phyloP scores from a whole-genome alignment of 2,113 vertebrate species.

The Pionites leucogaster region DNA sequence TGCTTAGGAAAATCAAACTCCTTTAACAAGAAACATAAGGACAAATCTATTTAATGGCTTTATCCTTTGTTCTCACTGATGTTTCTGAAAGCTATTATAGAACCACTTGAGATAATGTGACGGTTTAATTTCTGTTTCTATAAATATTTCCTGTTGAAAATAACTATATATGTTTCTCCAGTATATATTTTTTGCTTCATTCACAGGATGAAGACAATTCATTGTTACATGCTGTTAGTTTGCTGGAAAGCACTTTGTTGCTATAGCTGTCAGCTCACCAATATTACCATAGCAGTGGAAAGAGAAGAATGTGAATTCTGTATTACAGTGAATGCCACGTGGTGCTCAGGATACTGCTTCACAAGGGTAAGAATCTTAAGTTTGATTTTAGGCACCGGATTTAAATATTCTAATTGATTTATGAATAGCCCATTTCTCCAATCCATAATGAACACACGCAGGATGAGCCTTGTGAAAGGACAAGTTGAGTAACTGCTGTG shows the following conservation, averaged over 20 bases:
- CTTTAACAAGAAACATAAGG: neutral
- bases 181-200: neutral
- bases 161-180: neutral
- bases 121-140: neutral
- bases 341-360: conserved; percentile 86
- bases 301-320: conserved; percentile 83
- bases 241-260: conserved; percentile 77
- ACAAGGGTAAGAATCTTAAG: conserved; percentile 76
- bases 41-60: neutral
- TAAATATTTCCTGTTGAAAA: neutral
- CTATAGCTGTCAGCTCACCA: conserved; percentile 78
- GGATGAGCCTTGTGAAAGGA: neutral
- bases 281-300: conserved; percentile 83
- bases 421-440: neutral
- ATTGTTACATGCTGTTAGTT: conserved; percentile 76
- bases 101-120: neutral
- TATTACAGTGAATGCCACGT: conserved; percentile 80
- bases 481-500: neutral
- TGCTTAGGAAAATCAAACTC: neutral
- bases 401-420: neutral
- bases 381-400: neutral
- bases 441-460: rapidly evolving
- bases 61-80: neutral
- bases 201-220: conserved; percentile 77
- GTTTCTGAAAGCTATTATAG: neutral